phyloP scores from a whole-genome alignment of 2,113 vertebrate species.

The Paratilapia polleni region DNA sequence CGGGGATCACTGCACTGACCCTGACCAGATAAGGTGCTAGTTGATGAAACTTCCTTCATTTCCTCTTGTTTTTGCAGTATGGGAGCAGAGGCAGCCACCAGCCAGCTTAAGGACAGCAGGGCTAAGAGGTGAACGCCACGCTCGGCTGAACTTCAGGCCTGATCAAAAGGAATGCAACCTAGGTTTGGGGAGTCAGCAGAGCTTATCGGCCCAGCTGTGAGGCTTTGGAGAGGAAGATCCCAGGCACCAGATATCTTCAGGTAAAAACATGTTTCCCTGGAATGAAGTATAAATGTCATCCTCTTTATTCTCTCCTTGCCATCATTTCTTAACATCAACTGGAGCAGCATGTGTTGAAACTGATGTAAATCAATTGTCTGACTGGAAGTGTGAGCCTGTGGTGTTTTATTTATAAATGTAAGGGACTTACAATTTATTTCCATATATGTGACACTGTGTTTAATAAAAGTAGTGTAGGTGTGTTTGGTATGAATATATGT shows the following conservation, averaged over 20 bases:
- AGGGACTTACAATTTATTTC: slow-evolving; percentile 15
- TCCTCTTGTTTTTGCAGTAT: slow-evolving; percentile 79
- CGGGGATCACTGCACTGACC: slow-evolving; percentile 76
- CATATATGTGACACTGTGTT: slow-evolving; percentile 11
- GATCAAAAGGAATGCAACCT: slow-evolving; percentile 79
- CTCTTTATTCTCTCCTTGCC: not conserved
- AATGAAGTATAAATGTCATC: slow-evolving; percentile 32
- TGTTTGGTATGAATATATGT: slow-evolving; percentile 27
- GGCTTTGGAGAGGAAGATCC: slow-evolving; percentile 66
- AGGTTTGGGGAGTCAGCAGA: slow-evolving; percentile 62
- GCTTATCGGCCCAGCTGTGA: slow-evolving; percentile 61
- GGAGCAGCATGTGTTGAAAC: not conserved
- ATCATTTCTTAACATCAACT: slow-evolving; percentile 22
- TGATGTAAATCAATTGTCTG: slow-evolving; percentile 35
- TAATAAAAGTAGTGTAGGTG: slow-evolving; percentile 15
- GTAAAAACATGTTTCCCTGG: slow-evolving; percentile 50
- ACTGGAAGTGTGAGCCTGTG: not conserved
- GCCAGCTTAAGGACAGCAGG: slow-evolving; percentile 69
- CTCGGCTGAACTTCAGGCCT: slow-evolving; percentile 74
- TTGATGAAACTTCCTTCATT: slow-evolving; percentile 80
- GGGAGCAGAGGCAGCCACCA: slow-evolving; percentile 60
- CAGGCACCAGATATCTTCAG: slow-evolving; percentile 59
- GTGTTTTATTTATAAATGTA: slow-evolving; percentile 9
- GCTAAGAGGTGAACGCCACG: slow-evolving; percentile 80
- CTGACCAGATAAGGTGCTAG: slow-evolving; percentile 77